phyloP scores from a whole-genome alignment of 2,888 invertebrate genomes.

The Apocheima hispidaria region DNA sequence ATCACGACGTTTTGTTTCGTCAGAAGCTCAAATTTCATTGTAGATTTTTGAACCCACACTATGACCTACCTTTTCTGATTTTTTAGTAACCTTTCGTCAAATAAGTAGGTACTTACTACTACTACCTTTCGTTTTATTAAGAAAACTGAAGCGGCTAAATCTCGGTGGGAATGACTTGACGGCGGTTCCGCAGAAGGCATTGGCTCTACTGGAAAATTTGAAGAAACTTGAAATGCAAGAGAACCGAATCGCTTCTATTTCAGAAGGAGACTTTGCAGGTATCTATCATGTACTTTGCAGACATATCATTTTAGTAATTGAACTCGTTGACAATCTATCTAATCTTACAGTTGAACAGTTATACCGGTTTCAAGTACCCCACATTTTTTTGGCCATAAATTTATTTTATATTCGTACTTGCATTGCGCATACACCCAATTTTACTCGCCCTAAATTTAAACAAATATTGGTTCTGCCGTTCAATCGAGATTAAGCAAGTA shows the following conservation, averaged over 20 bases:
- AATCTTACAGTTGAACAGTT: background rate
- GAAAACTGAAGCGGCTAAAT: conserved; percentile 93
- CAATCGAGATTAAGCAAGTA: too few relatives aligned
- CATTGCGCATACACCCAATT: too few relatives aligned
- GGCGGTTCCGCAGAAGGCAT: conserved; percentile 91
- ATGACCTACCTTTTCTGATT: too few relatives aligned
- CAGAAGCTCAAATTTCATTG: too few relatives aligned
- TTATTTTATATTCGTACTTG: too few relatives aligned
- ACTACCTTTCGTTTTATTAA: conserved; percentile 54
- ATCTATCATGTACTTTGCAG: conserved; percentile 44
- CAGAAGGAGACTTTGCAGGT: conserved; percentile 95
- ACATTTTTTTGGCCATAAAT: too few relatives aligned
- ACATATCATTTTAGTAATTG: background rate
- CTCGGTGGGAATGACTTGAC: conserved; percentile 93
- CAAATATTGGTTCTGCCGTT: too few relatives aligned
- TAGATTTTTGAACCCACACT: too few relatives aligned
- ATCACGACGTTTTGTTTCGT: too few relatives aligned
- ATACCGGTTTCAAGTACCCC: too few relatives aligned
- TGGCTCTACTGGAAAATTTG: conserved; percentile 92
- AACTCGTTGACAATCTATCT: background rate
- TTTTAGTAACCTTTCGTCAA: too few relatives aligned
- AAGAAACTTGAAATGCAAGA: conserved; percentile 96
- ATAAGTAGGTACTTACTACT: background rate
- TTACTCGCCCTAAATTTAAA: too few relatives aligned
- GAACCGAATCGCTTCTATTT: conserved; percentile 91